Evolutionary conservation across 2,888 invertebrate genomes (phyloP), one percentile per base, ranked within the genome.

Genomic region (Leucophora obtusa): DNA sequence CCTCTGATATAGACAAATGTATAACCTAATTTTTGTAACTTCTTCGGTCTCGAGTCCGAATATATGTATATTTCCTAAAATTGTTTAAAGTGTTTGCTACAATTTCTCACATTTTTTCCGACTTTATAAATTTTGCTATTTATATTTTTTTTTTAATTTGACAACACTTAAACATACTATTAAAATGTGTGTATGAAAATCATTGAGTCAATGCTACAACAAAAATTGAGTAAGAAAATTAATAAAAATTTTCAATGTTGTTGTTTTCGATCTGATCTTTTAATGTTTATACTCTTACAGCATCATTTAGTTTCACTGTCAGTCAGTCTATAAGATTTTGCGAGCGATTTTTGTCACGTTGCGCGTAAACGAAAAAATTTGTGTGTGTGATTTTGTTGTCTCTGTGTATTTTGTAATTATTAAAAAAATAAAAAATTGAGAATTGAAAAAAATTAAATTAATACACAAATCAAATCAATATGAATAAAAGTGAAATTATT

Each of bases 251-350:
- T 73, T 65, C 50, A 65, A 73, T 73, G 63, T 58, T 69, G 62
- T 33, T 47, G 9, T 33, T 60, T 53, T 51, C 53, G 75, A 71
- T 72, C 68, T 35, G 28, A 76, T 76, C 43, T 80, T 47, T 69
- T 47, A 33, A 76, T 69, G 69, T 59, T 58, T 21, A 24, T 47
- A 60, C 81, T 81, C 73, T 77, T 70, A 63, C 81, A 81, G 77
- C 81, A 81, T 81, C 81, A 73, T 81, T 81, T 65, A 21, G 28
- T 65, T 70, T 69, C 51, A 58, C 54, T 73, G 69, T 86, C 77
- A 60, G 81, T 77, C 69, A 81, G 86, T 84, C 85, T 85, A 84
- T 80, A 86, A 87, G 87, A 88, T 88, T 87, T 87, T 86, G 88
- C 87, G 87, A 87, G 86, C 86, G 85, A 85, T 86, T 87, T 87